A percentile compares a stretch with the other conserved stretches of the same genome.
These are phyloP conservation scores for Eulithis testata DNA, from an alignment of 2,888 invertebrate species.

Conservation along the genomic window DNA sequence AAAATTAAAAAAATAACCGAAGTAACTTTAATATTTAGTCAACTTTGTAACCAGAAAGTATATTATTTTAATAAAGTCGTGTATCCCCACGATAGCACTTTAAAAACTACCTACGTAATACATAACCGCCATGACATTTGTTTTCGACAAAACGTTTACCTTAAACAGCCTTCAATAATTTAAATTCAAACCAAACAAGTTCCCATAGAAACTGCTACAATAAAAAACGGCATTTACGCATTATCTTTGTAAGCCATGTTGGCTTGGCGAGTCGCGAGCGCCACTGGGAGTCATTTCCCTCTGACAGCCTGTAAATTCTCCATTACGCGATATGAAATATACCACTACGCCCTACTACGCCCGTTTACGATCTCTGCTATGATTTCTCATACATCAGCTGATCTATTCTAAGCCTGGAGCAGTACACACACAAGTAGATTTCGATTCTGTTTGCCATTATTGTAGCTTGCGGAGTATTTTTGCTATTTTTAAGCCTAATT, in stretches of 20 bases:
- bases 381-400: constrained; percentile 61
- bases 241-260: constrained; percentile 46
- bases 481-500: too few relatives aligned
- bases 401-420: constrained; percentile 38
- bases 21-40: too few relatives aligned
- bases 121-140: too few relatives aligned
- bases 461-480: not conserved
- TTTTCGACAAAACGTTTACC: too few relatives aligned
- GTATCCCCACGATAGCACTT: too few relatives aligned
- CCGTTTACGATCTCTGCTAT: constrained; percentile 67
- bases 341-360: constrained; percentile 60
- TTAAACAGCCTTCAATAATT: too few relatives aligned
- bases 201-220: too few relatives aligned
- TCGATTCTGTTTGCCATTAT: constrained; percentile 1
- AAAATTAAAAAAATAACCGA: too few relatives aligned
- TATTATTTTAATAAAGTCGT: too few relatives aligned
- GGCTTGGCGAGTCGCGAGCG: constrained; percentile 57
- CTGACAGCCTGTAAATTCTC: constrained; percentile 85
- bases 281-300: constrained; percentile 82
- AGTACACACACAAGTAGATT: constrained; percentile 25
- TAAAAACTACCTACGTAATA: too few relatives aligned
- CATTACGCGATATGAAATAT: constrained; percentile 85
- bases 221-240: constrained; percentile 48
- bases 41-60: too few relatives aligned
- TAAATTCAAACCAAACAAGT: not conserved